phyloP scores from a whole-genome alignment of 2,113 vertebrate genomes.

The Chlamydotis undulata region DNA sequence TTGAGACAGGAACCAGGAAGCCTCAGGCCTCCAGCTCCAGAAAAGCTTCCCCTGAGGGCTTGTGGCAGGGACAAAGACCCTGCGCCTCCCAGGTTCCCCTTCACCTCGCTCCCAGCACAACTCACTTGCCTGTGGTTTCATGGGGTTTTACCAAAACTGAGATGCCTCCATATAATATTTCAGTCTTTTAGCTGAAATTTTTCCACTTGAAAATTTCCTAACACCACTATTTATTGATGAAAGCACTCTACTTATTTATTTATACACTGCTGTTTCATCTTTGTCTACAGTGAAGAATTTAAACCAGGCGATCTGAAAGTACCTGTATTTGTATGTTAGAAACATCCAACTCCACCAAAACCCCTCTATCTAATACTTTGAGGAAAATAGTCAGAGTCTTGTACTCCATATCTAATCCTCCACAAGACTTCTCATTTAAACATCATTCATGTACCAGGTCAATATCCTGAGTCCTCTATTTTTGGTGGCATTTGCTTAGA shows the following conservation, averaged over 20 bases:
- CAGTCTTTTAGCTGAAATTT: neutral
- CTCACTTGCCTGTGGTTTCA: neutral
- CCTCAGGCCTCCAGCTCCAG: neutral
- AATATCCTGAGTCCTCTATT: fast-evolving
- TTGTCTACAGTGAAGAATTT: neutral
- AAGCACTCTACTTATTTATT: neutral
- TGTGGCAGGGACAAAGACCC: neutral
- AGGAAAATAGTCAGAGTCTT: neutral
- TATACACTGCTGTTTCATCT: neutral
- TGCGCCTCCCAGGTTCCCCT: neutral
- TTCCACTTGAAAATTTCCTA: neutral
- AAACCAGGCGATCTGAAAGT: neutral
- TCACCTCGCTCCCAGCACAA: neutral
- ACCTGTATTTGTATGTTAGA: neutral
- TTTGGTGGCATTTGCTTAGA: neutral
- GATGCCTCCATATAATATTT: neutral
- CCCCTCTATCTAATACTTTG: neutral
- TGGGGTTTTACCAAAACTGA: neutral
- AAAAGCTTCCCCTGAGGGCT: neutral
- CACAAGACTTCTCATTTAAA: neutral
- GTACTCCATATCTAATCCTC: neutral
- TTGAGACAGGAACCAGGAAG: neutral
- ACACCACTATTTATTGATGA: neutral
- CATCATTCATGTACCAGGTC: neutral
- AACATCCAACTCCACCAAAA: neutral